Conservation (phyloP, 2,113 vertebrate species). For the Pachypanchax playfairii region DNA sequence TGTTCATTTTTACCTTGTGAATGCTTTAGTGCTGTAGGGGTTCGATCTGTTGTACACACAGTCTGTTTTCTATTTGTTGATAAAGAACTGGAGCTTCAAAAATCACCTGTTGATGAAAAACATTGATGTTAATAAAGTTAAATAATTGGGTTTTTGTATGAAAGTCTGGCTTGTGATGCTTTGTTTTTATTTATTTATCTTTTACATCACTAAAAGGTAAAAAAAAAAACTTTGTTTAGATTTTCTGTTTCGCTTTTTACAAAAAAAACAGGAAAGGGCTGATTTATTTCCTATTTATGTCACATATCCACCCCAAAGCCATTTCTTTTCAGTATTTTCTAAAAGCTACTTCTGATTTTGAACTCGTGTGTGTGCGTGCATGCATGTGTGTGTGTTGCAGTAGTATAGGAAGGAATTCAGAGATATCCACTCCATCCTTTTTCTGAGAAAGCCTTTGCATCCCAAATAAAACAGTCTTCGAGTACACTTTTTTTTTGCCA, state of each 20-base stretch:
- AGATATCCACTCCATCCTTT: neutral
- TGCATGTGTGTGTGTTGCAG: slow-evolving; percentile 1
- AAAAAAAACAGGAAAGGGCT: neutral
- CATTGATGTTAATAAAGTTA: slow-evolving; percentile 99
- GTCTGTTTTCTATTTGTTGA: slow-evolving; percentile 99
- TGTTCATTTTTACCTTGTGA: slow-evolving; percentile 98
- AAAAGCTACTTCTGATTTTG: neutral
- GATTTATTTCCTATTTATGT: neutral
- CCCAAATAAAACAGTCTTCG: neutral
- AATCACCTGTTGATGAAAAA: slow-evolving; percentile 75
- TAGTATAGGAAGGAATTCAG: neutral
- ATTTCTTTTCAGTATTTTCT: slow-evolving; percentile 2
- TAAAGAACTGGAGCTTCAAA: slow-evolving; percentile 84
- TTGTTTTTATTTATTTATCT: too few relatives aligned
- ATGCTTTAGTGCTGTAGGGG: slow-evolving; percentile 99
- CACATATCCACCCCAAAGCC: neutral
- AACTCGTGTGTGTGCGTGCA: neutral
- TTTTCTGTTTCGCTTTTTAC: neutral
- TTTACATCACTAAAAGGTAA: too few relatives aligned
- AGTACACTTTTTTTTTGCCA: neutral
- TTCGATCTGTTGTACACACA: slow-evolving; percentile 96
- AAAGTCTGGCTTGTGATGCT: slow-evolving; percentile 55
- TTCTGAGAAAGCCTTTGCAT: neutral
- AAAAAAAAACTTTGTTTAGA: too few relatives aligned
- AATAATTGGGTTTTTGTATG: slow-evolving; percentile 98